Percentiles rank a stretch among this genome's conserved stretches.
phyloP scores from a whole-genome alignment of 2,888 invertebrate species.

The Yponomeuta sedellus region DNA sequence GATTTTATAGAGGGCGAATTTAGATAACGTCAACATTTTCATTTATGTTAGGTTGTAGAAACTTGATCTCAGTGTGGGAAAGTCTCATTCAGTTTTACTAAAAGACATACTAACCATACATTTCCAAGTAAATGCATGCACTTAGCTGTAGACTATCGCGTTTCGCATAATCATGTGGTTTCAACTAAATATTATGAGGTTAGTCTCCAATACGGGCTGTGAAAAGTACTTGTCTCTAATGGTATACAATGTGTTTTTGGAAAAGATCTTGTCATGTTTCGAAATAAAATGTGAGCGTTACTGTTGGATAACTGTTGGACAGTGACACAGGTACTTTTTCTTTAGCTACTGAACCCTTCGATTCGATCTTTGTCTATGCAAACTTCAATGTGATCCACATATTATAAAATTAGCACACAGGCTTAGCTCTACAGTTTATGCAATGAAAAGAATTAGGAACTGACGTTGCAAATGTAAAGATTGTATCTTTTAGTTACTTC shows the following conservation, averaged over 20 bases:
- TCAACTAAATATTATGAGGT: background rate
- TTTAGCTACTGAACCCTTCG: background rate
- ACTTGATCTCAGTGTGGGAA: background rate
- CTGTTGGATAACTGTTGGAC: no score
- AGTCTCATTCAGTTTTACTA: background rate
- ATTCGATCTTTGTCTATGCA: no score
- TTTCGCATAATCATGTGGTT: background rate
- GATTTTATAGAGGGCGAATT: background rate
- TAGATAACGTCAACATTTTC: background rate
- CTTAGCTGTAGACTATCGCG: background rate
- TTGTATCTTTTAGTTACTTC: no score
- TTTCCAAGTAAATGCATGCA: background rate
- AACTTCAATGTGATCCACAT: no score
- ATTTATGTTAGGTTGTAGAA: background rate
- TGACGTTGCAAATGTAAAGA: no score
- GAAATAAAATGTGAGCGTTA: no score
- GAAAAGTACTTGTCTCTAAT: background rate
- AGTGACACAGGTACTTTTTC: background rate
- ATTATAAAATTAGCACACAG: no score
- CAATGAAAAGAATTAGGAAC: no score
- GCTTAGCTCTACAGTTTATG: no score
- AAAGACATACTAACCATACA: background rate
- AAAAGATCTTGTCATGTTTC: no score
- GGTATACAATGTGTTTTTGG: no score
- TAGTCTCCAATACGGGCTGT: background rate